Conservation (phyloP, 2,888 invertebrate species). For the Argyresthia albistria region DNA sequence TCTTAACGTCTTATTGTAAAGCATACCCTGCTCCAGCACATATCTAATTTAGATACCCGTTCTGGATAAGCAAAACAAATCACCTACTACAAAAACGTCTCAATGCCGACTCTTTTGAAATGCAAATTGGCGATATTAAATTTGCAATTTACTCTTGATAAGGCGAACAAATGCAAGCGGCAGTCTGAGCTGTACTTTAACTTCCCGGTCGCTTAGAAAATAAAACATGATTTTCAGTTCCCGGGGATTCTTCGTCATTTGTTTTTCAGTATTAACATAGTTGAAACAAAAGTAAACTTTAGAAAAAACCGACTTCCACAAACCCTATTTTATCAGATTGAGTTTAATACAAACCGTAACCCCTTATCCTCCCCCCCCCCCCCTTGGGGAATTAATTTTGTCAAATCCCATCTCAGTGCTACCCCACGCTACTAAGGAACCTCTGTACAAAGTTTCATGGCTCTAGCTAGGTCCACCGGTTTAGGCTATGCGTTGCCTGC, state of each 20-base stretch:
- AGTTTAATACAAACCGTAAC: too few species aligned
- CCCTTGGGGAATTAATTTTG: too few species aligned
- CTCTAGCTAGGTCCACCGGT: too few species aligned
- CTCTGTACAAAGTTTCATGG: too few species aligned
- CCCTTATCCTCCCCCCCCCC: too few species aligned
- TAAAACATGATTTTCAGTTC: conserved; percentile 11
- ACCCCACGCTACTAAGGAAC: too few species aligned
- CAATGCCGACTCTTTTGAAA: conserved; percentile 57
- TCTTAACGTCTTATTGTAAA: background rate
- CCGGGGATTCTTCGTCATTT: background rate
- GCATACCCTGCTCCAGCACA: conserved; percentile 20
- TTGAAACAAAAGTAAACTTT: background rate
- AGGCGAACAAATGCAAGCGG: conserved; percentile 13
- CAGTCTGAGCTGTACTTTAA: too few species aligned
- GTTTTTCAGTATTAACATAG: background rate
- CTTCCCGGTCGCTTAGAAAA: conserved; percentile 12
- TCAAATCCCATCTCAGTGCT: too few species aligned
- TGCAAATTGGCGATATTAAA: conserved; percentile 68
- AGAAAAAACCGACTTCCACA: too few species aligned
- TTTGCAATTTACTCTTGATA: conserved; percentile 66
- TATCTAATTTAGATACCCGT: conserved; percentile 61
- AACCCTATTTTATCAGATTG: too few species aligned
- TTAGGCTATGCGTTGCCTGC: too few species aligned
- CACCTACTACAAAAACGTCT: conserved; percentile 51
- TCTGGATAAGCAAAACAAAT: conserved; percentile 62